phyloP scores from a whole-genome alignment of 2,797 vertebrate genomes.

The Ctenopoma multispine region DNA sequence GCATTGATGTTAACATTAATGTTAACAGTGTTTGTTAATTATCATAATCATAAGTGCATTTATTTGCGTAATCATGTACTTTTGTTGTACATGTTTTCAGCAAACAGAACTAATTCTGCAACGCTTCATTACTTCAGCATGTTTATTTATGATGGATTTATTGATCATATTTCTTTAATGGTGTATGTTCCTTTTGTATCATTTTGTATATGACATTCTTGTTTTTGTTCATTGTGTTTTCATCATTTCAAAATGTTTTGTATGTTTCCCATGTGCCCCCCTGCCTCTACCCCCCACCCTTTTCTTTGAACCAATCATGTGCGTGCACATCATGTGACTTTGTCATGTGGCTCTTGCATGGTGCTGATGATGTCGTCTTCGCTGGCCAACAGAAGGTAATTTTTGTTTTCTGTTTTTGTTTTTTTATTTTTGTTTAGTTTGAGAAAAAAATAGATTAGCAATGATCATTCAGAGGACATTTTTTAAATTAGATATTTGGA shows the following conservation, averaged over 20 bases:
- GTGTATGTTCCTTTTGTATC: conserved; percentile 70
- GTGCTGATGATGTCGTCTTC: conserved; percentile 99
- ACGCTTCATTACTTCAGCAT: conserved; percentile 70
- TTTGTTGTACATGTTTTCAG: neutral
- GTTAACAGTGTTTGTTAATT: conserved; percentile 41
- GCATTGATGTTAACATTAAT: neutral
- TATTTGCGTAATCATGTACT: neutral
- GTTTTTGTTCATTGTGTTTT: conserved; percentile 90
- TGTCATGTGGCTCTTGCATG: conserved; percentile 99
- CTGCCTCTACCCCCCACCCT: conserved; percentile 76
- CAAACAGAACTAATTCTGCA: conserved; percentile 47
- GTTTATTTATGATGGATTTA: conserved; percentile 59
- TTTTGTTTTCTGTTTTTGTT: conserved; percentile 77
- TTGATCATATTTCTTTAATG: conserved; percentile 64
- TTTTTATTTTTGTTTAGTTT: conserved; percentile 88
- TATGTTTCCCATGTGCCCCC: conserved; percentile 94
- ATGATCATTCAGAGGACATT: conserved; percentile 25
- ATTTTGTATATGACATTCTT: conserved; percentile 77
- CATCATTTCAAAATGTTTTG: conserved; percentile 97
- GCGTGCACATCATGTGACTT: conserved; percentile 99
- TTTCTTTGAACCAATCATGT: conserved; percentile 98
- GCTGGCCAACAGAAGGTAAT: conserved; percentile 99
- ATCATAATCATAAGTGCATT: neutral
- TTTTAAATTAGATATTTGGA: conserved; percentile 19
- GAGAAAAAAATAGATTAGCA: conserved; percentile 66